phyloP scores from a whole-genome alignment of 2,797 vertebrate species.

The Chanos chanos region DNA sequence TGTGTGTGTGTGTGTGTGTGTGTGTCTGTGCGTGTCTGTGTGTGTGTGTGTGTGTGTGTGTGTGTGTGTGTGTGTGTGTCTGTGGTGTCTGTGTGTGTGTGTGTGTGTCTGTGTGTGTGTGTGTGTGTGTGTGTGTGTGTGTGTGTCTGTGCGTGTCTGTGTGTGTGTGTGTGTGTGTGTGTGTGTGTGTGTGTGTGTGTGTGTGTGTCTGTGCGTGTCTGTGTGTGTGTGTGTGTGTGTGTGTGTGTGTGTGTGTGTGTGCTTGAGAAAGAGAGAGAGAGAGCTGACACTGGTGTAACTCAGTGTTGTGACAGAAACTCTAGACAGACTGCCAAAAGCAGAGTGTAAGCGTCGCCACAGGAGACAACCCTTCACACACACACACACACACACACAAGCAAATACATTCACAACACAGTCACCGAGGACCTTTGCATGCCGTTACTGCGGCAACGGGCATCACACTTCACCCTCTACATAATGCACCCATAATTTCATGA shows the following conservation, averaged over 20 bases:
- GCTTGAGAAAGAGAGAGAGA: no score
- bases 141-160: not conserved
- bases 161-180: not conserved
- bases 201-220: no score
- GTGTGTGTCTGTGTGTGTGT: not conserved
- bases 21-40: no score
- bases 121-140: not conserved
- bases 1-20: not conserved
- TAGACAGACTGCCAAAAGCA: conserved; percentile 5
- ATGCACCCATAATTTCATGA: conserved; percentile 36
- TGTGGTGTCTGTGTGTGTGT: not conserved
- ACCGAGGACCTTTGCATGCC: conserved; percentile 17
- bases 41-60: not conserved
- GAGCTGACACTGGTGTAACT: not conserved
- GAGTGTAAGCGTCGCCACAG: conserved; percentile 17
- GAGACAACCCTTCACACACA: conserved; percentile 4
- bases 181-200: not conserved
- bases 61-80: not conserved
- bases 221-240: not conserved
- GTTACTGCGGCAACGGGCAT: conserved; percentile 63
- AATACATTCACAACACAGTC: no score
- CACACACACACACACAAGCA: conserved; percentile 36
- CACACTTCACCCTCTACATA: conserved; percentile 44
- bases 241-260: not conserved
- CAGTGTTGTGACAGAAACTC: conserved; percentile 5